Percentiles rank a stretch among this genome's conserved stretches.
phyloP scores from a whole-genome alignment of 2,888 invertebrate species.

The Noctuana brunneofusca region DNA sequence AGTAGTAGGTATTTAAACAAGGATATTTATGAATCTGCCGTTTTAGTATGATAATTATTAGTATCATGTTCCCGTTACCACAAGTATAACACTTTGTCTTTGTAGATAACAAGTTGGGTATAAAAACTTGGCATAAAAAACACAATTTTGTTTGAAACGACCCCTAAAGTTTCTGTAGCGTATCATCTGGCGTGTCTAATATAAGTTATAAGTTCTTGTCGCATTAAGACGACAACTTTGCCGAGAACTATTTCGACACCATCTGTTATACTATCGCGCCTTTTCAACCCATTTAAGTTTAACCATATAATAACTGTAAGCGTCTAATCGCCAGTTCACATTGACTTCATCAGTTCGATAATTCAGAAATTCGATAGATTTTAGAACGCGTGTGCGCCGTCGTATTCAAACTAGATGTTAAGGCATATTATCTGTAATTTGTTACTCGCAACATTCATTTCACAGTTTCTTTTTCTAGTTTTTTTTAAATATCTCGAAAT shows the following conservation, averaged over 20 bases:
- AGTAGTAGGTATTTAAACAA: too few species aligned
- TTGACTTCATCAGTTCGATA: background rate
- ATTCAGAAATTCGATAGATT: background rate
- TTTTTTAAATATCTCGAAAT: too few species aligned
- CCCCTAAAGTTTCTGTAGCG: constrained; percentile 29
- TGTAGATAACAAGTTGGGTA: background rate
- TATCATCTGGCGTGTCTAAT: constrained; percentile 44
- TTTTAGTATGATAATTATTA: too few species aligned
- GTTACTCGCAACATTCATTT: too few species aligned
- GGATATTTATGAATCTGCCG: too few species aligned
- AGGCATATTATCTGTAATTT: too few species aligned
- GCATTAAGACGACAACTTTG: constrained; percentile 46
- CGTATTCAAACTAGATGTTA: too few species aligned
- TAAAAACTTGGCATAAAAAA: background rate
- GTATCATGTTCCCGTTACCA: background rate
- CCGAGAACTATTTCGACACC: constrained; percentile 45
- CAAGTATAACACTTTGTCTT: background rate
- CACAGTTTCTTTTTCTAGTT: too few species aligned
- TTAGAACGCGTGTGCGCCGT: too few species aligned
- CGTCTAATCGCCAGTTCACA: background rate
- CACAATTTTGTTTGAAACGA: constrained; percentile 27
- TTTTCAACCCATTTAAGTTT: constrained; percentile 40
- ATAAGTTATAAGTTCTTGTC: constrained; percentile 47
- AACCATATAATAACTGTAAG: background rate
- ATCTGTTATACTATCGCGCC: constrained; percentile 42